Evolutionary conservation across 2,113 vertebrate genomes (phyloP).

Genomic region (Python bivittatus): DNA sequence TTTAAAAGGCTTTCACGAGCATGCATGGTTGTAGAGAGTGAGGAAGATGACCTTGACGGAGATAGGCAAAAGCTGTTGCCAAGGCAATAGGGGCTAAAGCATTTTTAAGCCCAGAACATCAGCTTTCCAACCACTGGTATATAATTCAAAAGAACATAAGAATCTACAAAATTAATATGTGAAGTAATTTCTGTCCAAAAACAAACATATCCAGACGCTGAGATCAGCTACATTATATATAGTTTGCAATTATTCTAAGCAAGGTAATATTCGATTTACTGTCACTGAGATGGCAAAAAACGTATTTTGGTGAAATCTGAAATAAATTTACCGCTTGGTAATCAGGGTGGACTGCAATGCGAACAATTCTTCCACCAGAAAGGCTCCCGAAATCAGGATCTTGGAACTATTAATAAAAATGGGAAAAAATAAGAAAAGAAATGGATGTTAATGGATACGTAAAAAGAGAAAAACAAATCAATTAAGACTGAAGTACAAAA

Average conservation of each 20-base stretch:
- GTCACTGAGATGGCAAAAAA: background rate
- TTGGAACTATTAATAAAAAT: conserved; percentile 83
- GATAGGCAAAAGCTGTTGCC: too few species aligned
- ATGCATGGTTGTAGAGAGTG: background rate
- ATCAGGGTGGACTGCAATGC: conserved; percentile 96
- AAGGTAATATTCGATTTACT: too few species aligned
- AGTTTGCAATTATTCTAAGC: background rate
- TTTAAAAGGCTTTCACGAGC: background rate
- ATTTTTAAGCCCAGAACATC: background rate
- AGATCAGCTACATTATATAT: background rate
- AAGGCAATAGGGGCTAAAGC: background rate
- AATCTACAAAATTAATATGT: too few species aligned
- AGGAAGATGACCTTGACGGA: background rate
- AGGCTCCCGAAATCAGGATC: conserved; percentile 92
- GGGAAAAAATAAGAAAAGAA: background rate
- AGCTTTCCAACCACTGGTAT: too few species aligned
- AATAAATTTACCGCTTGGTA: conserved; percentile 89
- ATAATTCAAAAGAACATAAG: too few species aligned
- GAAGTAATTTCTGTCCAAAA: too few species aligned
- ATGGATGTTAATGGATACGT: background rate
- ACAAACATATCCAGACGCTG: too few species aligned
- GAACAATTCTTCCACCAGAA: conserved; percentile 90
- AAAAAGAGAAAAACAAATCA: background rate
- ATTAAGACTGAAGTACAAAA: background rate
- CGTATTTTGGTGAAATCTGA: background rate